Base-by-base conservation (phyloP, 2,797 vertebrate species). In the Crypturellus tataupa region DNA sequence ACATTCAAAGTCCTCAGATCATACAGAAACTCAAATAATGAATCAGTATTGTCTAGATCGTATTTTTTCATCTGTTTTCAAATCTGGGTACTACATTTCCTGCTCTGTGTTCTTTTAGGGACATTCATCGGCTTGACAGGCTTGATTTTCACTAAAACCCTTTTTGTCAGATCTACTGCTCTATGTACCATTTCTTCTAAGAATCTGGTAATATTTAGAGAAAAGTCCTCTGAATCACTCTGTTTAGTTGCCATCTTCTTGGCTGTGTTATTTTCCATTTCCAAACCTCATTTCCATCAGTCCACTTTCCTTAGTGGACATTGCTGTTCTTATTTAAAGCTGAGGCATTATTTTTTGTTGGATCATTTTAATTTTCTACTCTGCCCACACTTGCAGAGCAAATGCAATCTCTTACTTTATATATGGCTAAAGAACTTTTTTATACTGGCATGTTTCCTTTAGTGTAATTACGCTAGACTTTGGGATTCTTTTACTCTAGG, bases 331-430 rank as follows among this genome's bases (percentile, higher is more conserved):
- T n/a, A 19, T 19, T 31, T 33, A 71, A 44, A 58, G 31, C 17
- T 69, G 33, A 67, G 55, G 46, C 10, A 2, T 55, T 17, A 75
- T 49, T 58, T 87, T 75, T 91, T 24, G 64, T 67, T 91, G 25
- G 24, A 80, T 81, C 10, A 7, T 46, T 83, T 86, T 88, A 23
- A 14, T 85, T 85, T 24, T 87, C 16, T 69, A 40, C 27, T 90
- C 55, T 90, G 42, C 24, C 7, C 58, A 19, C 37, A 71, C 83
- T 79, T 76, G 39, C 70, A 88, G 40, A 79, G 37, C 27, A 90
- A 88, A 55, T 31, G 5, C 7, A 56, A 65, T 55, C 29, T 13
- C 14, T 58, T 85, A 44, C 37, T 83, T 88, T 65, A 81, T 65
- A 60, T 85, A 78, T 11, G 56, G 20, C 35, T 53, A 10, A 62